Evolutionary conservation across 1,140 invertebrate genomes (phyloP), one percentile per base, ranked within the genome.

Genomic region (Apis mellifera): DNA sequence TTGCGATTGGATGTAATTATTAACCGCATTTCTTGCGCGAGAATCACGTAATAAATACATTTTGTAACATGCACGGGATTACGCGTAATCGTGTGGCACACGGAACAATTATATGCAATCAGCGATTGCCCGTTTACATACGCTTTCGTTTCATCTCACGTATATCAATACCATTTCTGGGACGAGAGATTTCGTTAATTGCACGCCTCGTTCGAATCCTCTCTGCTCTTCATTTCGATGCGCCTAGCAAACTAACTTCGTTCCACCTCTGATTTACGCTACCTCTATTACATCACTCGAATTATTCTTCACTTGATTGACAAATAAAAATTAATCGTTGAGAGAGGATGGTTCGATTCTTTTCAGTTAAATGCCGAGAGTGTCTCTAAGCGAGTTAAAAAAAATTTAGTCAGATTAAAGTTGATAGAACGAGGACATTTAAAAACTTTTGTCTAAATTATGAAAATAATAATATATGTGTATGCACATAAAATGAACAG

Each of bases 61-160:
- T 69, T n/a, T 69, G 11, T 52, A 69, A 50, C 13, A 12, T n/a
- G 32, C 9, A 50, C 66, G 17, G 23, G n/a, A 3, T 26, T 69
- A 52, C 48, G 66, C n/a, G 66, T 69, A 69, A 52, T n/a, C 9
- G 48, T 50, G n/a, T 69, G 48, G n/a, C 48, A 21, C 13, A 42
- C n/a, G 21, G 59, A 9, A 12, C n/a, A 62, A 62, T 62, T 50
- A 48, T 9, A n/a, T 9, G 62, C 62, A 65, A 65, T 65, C 48
- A 50, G 23, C 48, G 48, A 50, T 21, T 52, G 0, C 9, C 12
- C 66, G 48, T 69, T 69, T 52, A 69, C 48, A 50, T 23, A 23
- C n/a, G n/a, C 48, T 50, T 52, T 69, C 66, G 66, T 69, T 69
- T 69, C n/a, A 69, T 52, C 48, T 50, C 48, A 15, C 48, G n/a